Base-by-base conservation (phyloP, 1,140 invertebrate genomes). In the Limonius californicus region DNA sequence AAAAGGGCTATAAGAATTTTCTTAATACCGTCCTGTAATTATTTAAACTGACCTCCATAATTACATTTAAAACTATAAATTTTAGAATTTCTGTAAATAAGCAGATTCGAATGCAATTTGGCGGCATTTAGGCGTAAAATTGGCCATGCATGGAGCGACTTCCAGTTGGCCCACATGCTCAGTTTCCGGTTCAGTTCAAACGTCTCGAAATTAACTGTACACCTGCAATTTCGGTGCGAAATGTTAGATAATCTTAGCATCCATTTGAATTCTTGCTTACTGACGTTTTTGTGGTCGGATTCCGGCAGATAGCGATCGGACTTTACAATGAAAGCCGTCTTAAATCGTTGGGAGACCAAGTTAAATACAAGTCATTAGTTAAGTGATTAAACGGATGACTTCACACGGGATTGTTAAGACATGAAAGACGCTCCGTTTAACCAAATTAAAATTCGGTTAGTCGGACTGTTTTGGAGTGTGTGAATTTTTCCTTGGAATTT, bases 141-240 rank as follows among this genome's bases (percentile, higher is more conserved):
- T 39, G 35, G 35, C 35, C 35, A 39, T 39, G 35, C 35, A 39
- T 39, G 35, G 35, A 39, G n/a, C 35, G n/a, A 39, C 35, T 39
- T 39, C 35, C 35, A 39, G 7, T 2, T 39, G 35, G 35, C 35
- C 35, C 35, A 39, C 8, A 39, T 39, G 35, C n/a, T 39, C 35
- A 39, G 35, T 39, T 39, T 39, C 23, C 35, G 35, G 8, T 39
- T 39, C 35, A 39, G 35, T 39, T 14, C 23, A 27, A 39, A 39
- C 35, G n/a, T 39, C 35, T 39, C n/a, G n/a, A 39, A 39, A 12
- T 39, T 39, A 39, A 39, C 35, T 39, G 35, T 39, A 39, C n/a
- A 39, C n/a, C n/a, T 39, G 23, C 23, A 27, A 39, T 39, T 39
- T 39, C n/a, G n/a, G 35, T 39, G 35, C 35, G n/a, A 39, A 39